Percentiles rank a stretch among this genome's conserved stretches.
These are phyloP conservation scores for Bombyx huttoni DNA, from an alignment of 2,888 invertebrate species.

Conservation along the genomic window DNA sequence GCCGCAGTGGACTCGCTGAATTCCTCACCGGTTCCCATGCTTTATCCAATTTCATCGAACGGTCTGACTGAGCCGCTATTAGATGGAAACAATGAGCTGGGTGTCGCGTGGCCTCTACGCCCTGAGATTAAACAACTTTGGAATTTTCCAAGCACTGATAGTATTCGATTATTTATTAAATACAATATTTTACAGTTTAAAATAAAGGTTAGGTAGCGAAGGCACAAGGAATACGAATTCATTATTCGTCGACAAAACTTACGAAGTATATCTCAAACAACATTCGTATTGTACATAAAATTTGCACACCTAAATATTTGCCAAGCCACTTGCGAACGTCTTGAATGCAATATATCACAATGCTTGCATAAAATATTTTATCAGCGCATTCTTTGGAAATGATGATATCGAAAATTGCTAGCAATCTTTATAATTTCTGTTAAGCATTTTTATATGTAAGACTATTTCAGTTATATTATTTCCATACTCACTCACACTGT, in stretches of 20 bases:
- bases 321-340: constrained; percentile 20
- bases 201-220: not conserved
- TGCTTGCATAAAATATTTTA: constrained; percentile 39
- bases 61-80: constrained; percentile 46
- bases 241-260: not conserved
- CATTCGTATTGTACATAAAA: not conserved
- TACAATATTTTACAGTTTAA: constrained; percentile 13
- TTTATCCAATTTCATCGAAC: constrained; percentile 67
- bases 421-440: constrained; percentile 1
- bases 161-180: constrained; percentile 13
- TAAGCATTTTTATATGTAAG: not conserved
- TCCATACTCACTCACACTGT: not conserved
- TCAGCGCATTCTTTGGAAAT: constrained; percentile 45
- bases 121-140: constrained; percentile 39
- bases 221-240: constrained; percentile 1
- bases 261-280: no score
- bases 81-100: constrained; percentile 56
- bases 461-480: not conserved
- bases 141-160: constrained; percentile 41
- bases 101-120: constrained; percentile 49
- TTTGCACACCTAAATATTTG: not conserved
- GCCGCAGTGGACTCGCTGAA: constrained; percentile 45
- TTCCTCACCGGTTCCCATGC: constrained; percentile 64
- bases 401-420: constrained; percentile 17
- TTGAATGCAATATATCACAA: constrained; percentile 33